Conservation (phyloP, 2,888 invertebrate species). For the Drepana falcataria region DNA sequence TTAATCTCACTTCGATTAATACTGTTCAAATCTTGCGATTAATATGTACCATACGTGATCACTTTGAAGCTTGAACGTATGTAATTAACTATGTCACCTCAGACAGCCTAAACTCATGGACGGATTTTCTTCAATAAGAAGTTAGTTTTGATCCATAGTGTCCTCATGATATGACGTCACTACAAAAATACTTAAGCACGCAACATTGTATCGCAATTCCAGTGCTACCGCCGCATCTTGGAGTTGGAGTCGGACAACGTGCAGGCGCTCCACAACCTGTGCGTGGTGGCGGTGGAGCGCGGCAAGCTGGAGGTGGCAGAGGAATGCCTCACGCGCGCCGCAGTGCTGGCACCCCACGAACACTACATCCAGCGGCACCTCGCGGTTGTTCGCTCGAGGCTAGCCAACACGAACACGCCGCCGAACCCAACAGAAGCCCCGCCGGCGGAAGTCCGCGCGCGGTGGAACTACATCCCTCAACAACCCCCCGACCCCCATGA, state of each 20-base stretch:
- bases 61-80: too few relatives aligned
- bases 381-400: slow-evolving; percentile 88
- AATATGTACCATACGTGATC: too few relatives aligned
- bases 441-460: slow-evolving; percentile 57
- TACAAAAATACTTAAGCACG: too few relatives aligned
- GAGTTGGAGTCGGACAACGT: slow-evolving; percentile 93
- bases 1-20: too few relatives aligned
- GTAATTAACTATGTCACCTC: too few relatives aligned
- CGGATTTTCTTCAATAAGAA: too few relatives aligned
- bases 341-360: slow-evolving; percentile 90
- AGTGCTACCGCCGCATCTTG: slow-evolving; percentile 94
- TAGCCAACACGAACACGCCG: slow-evolving; percentile 19
- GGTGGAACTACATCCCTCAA: slow-evolving; percentile 75
- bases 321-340: slow-evolving; percentile 89
- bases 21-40: too few relatives aligned
- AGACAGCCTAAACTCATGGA: too few relatives aligned
- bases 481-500: slow-evolving; percentile 72
- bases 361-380: slow-evolving; percentile 95
- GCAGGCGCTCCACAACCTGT: slow-evolving; percentile 96
- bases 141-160: too few relatives aligned
- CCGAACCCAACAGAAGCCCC: slow-evolving; percentile 21
- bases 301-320: slow-evolving; percentile 92
- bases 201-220: slow-evolving; percentile 31
- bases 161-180: too few relatives aligned
- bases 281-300: slow-evolving; percentile 96